These are phyloP conservation scores for Neodiprion fabricii DNA, from an alignment of 1,140 invertebrate species.

Conservation along the genomic window DNA sequence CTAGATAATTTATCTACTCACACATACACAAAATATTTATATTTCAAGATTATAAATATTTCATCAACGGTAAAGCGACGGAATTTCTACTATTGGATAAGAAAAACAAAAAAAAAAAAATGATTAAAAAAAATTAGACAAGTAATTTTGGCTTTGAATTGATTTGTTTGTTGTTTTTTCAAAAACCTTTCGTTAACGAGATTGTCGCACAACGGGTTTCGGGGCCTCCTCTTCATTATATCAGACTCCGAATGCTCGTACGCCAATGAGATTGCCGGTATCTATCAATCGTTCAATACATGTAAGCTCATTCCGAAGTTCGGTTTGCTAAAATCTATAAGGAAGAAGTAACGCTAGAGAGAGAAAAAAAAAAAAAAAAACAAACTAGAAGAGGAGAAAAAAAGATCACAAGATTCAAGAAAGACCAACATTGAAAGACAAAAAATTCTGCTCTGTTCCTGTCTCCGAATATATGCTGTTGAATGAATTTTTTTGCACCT, in stretches of 20 bases:
- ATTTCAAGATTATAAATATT: too few relatives aligned
- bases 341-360: neutral
- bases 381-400: neutral
- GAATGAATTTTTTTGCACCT: too few relatives aligned
- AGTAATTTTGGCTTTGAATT: too few relatives aligned
- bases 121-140: too few relatives aligned
- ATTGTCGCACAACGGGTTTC: conserved; percentile 95
- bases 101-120: too few relatives aligned
- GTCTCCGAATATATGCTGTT: too few relatives aligned
- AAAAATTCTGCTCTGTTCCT: too few relatives aligned
- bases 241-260: conserved; percentile 98
- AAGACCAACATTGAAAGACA: too few relatives aligned
- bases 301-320: neutral
- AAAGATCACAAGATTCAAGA: neutral
- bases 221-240: conserved; percentile 98
- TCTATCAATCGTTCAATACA: conserved; percentile 63
- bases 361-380: neutral
- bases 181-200: conserved; percentile 98
- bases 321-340: neutral
- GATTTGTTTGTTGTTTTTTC: neutral
- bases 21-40: too few relatives aligned
- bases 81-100: too few relatives aligned
- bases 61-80: too few relatives aligned
- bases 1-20: too few relatives aligned
- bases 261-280: conserved; percentile 97